These are phyloP conservation scores for Lates calcarifer DNA, from an alignment of 2,113 vertebrate species.

Conservation along the genomic window DNA sequence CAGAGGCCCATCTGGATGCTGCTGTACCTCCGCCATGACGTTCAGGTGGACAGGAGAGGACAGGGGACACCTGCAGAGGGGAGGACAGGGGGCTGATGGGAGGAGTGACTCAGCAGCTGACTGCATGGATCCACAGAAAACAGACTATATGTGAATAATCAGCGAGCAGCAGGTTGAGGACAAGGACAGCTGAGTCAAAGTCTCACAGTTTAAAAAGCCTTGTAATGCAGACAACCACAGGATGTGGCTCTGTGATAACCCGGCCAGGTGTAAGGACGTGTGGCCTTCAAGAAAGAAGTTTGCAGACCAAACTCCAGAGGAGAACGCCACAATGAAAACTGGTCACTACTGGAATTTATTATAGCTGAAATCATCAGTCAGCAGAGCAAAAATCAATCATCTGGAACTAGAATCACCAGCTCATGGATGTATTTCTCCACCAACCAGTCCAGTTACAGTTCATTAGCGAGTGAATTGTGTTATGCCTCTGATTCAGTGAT, in stretches of 20 bases:
- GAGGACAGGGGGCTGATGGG: neutral
- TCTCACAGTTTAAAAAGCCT: slow-evolving; percentile 11
- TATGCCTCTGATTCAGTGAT: no score
- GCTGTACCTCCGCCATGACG: neutral
- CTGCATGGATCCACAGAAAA: neutral
- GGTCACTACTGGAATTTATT: no score
- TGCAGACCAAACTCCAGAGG: neutral
- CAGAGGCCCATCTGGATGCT: slow-evolving; percentile 45
- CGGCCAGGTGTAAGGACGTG: slow-evolving; percentile 6
- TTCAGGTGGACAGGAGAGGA: slow-evolving; percentile 53
- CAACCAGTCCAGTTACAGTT: no score
- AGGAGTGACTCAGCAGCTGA: slow-evolving; percentile 47
- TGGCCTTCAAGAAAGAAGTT: neutral
- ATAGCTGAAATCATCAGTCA: neutral
- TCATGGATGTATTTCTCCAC: no score
- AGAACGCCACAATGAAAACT: neutral
- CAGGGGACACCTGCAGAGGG: slow-evolving; percentile 23
- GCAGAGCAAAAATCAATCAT: no score
- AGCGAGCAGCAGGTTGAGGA: slow-evolving; percentile 31
- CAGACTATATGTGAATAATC: slow-evolving; percentile 28
- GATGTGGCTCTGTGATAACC: neutral
- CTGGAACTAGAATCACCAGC: no score
- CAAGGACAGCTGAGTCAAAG: slow-evolving; percentile 15
- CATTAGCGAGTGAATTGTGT: no score
- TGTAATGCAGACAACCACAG: neutral